These are phyloP conservation scores for Chloromyia formosa DNA, from an alignment of 2,888 invertebrate genomes.

Conservation along the genomic window DNA sequence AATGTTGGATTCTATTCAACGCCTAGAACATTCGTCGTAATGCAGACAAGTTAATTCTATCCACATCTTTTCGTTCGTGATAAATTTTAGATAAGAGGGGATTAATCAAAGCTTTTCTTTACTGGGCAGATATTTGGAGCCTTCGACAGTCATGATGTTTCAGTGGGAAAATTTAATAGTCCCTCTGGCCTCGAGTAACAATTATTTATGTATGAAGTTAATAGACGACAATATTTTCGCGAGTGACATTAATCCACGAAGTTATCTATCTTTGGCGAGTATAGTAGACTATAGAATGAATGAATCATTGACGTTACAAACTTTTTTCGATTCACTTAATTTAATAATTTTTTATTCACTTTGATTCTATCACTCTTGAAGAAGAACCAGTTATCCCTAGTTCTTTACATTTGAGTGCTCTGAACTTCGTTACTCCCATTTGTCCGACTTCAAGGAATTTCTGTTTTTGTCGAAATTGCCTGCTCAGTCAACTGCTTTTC, in stretches of 20 bases:
- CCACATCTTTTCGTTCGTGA: conserved; percentile 11
- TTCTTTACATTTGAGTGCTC: too few species aligned
- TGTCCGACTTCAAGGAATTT: too few species aligned
- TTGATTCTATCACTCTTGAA: too few species aligned
- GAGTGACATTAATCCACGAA: background rate
- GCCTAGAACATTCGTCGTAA: background rate
- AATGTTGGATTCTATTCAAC: background rate
- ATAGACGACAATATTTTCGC: conserved; percentile 20
- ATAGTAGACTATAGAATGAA: too few species aligned
- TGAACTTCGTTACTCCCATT: too few species aligned
- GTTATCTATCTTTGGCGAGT: too few species aligned
- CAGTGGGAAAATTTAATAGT: conserved; percentile 32
- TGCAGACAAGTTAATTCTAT: background rate
- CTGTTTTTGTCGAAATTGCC: too few species aligned
- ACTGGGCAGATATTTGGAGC: background rate
- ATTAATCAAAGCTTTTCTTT: conserved; percentile 4
- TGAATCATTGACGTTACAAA: too few species aligned
- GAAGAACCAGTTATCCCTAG: too few species aligned
- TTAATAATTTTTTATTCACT: too few species aligned
- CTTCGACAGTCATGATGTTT: background rate
- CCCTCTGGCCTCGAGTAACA: conserved; percentile 15
- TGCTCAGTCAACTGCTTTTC: too few species aligned
- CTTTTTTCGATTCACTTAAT: too few species aligned
- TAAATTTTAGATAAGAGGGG: conserved; percentile 18
- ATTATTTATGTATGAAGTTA: conserved; percentile 39